A percentile compares a stretch with the other conserved stretches of the same genome.
phyloP scores from a whole-genome alignment of 1,140 invertebrate species.

The Cotesia glomerata region DNA sequence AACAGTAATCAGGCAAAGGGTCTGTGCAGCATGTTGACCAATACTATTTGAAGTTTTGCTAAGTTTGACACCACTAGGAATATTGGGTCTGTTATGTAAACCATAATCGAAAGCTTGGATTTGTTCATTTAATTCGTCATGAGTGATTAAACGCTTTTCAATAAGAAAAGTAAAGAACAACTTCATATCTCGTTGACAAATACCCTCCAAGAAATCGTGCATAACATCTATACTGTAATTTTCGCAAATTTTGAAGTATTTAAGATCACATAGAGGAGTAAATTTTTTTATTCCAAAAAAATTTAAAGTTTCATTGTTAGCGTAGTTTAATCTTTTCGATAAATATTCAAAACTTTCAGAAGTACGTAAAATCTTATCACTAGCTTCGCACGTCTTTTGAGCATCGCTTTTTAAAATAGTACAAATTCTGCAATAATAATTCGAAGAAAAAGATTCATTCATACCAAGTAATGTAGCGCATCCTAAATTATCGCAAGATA shows the following conservation, averaged over 20 bases:
- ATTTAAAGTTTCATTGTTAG: neutral
- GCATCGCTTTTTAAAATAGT: slow-evolving; percentile 25
- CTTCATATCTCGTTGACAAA: neutral
- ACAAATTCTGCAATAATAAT: slow-evolving; percentile 35
- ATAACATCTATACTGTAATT: neutral
- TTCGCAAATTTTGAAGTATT: neutral
- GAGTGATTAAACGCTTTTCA: neutral
- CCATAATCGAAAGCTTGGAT: neutral
- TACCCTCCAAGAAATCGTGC: neutral
- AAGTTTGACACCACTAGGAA: slow-evolving; percentile 14
- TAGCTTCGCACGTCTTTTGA: slow-evolving; percentile 15
- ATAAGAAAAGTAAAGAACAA: neutral
- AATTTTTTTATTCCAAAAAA: neutral
- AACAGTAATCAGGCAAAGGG: slow-evolving; percentile 22
- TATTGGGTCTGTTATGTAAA: neutral
- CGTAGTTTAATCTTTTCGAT: neutral
- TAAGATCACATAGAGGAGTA: too few relatives aligned
- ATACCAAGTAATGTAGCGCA: slow-evolving; percentile 28
- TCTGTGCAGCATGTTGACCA: slow-evolving; percentile 22
- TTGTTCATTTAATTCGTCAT: neutral
- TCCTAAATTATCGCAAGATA: slow-evolving; percentile 36
- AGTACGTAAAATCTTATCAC: slow-evolving; percentile 22
- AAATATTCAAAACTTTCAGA: slow-evolving; percentile 1
- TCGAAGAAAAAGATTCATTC: slow-evolving; percentile 24
- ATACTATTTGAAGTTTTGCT: slow-evolving; percentile 13